These are phyloP conservation scores for Emys orbicularis DNA, from an alignment of 2,797 vertebrate species.

Conservation along the genomic window DNA sequence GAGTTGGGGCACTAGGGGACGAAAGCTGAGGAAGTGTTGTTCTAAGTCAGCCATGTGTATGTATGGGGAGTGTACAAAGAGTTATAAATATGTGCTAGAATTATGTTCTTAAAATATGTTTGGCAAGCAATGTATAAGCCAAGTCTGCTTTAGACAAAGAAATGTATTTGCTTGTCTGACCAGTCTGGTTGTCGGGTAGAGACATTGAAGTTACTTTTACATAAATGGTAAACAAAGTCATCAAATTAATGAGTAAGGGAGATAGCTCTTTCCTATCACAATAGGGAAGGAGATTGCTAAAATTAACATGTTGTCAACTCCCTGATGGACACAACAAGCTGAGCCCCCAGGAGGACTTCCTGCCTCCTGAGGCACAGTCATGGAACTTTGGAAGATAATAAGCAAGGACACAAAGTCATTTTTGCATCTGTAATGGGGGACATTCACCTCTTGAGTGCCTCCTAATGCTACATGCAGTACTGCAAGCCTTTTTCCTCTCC, in stretches of 20 bases:
- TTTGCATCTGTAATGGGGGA: background rate
- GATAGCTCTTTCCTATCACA: background rate
- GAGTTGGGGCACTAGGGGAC: too few relatives aligned
- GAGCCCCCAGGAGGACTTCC: background rate
- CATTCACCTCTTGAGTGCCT: background rate
- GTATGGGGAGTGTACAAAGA: background rate
- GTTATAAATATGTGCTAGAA: background rate
- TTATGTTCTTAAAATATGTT: background rate
- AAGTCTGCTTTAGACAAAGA: background rate
- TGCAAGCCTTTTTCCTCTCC: background rate
- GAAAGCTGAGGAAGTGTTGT: too few relatives aligned
- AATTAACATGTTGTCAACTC: background rate
- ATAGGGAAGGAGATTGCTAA: background rate
- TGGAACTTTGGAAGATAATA: background rate
- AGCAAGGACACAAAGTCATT: too few relatives aligned
- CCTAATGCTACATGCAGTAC: background rate
- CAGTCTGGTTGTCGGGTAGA: background rate
- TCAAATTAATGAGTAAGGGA: background rate
- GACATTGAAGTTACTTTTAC: background rate
- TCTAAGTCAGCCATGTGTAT: too few relatives aligned
- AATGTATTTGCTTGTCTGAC: background rate
- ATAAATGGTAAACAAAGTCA: background rate
- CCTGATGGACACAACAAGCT: background rate
- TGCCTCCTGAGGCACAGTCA: background rate
- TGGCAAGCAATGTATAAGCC: background rate